A percentile compares a stretch with the other conserved stretches of the same genome.
Conservation (phyloP, 2,113 vertebrate genomes). For the Cryptoleucopteryx plumbea region DNA sequence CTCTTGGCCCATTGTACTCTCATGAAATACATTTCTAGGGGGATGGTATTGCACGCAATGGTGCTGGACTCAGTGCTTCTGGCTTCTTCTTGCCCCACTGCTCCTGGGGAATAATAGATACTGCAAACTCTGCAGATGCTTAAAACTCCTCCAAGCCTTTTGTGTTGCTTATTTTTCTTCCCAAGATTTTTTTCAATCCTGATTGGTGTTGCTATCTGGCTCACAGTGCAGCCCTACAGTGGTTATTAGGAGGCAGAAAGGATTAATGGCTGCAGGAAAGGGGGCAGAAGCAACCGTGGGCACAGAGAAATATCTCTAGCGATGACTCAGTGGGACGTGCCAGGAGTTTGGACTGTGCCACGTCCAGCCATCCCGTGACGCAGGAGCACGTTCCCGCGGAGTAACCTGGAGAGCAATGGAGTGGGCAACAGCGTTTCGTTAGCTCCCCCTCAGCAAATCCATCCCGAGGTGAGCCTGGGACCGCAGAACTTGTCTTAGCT, state of each 20-base stretch:
- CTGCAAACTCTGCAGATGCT: background rate
- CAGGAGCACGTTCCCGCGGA: rapidly evolving
- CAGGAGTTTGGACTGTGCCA: background rate
- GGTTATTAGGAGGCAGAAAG: background rate
- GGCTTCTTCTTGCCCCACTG: background rate
- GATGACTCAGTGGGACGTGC: background rate
- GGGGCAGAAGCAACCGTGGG: background rate
- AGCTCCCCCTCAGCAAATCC: background rate
- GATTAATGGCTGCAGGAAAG: background rate
- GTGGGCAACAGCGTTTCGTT: rapidly evolving
- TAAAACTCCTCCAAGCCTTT: background rate
- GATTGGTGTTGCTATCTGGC: background rate
- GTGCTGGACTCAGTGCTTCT: background rate
- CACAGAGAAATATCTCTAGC: background rate
- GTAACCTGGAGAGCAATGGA: background rate
- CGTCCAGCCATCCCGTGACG: background rate
- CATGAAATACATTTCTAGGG: background rate
- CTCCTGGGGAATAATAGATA: background rate
- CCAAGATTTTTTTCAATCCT: background rate
- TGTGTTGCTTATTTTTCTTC: background rate
- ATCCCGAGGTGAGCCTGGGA: background rate
- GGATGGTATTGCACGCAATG: rapidly evolving
- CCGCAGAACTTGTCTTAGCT: background rate
- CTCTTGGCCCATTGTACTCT: rapidly evolving
- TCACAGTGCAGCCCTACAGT: background rate